A percentile compares a stretch with the other conserved stretches of the same genome.
phyloP scores from a whole-genome alignment of 2,888 invertebrate species.

The Spisula solida region DNA sequence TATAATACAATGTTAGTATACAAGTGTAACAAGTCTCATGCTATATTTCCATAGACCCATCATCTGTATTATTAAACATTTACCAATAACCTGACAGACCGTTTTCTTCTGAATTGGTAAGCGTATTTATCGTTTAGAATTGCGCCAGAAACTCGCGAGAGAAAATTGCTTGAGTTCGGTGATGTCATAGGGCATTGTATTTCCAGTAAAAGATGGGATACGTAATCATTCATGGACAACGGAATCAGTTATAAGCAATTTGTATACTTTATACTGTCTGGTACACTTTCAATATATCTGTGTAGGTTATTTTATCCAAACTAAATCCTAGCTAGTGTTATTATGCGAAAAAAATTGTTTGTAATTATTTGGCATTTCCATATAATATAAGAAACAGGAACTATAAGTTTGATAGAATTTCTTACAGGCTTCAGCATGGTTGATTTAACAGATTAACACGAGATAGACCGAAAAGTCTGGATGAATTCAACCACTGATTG shows the following conservation, averaged over 20 bases:
- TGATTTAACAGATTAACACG: neutral
- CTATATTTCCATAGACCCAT: neutral
- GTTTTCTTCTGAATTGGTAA: neutral
- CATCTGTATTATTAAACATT: neutral
- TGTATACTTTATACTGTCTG: constrained; percentile 13
- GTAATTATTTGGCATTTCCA: neutral
- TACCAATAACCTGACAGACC: constrained; percentile 15
- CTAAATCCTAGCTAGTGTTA: neutral
- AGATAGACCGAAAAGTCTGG: no score
- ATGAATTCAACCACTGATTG: no score
- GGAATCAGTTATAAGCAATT: constrained; percentile 15
- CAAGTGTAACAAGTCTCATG: neutral
- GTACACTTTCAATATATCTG: constrained; percentile 5
- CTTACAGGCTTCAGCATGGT: neutral
- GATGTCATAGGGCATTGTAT: neutral
- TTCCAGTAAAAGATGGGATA: neutral
- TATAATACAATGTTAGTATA: neutral
- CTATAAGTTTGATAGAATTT: neutral
- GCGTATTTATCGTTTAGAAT: neutral
- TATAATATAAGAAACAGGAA: neutral
- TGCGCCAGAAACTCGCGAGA: neutral
- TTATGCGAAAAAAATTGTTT: neutral
- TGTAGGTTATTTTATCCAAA: neutral
- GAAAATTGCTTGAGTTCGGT: neutral
- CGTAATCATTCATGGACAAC: neutral